Evolutionary conservation across 2,797 vertebrate species (phyloP), one percentile per base, ranked within the genome.

Genomic region (Chaetodon trifasciatus): DNA sequence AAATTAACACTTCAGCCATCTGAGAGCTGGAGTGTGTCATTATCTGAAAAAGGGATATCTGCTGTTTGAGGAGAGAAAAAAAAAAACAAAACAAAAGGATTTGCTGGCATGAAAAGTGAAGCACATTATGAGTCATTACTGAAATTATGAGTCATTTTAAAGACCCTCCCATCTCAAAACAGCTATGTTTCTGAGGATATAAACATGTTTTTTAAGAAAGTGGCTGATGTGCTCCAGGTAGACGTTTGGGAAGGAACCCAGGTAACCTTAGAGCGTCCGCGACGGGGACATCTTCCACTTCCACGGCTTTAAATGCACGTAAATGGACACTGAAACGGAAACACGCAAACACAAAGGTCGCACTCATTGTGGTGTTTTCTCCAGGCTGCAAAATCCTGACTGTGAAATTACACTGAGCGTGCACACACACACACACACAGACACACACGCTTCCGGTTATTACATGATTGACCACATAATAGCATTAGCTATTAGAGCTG

Each of bases 61-160:
- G 56, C 64, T 64, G 44, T 75, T 88, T 73, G 5, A 67, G 62
- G 4, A 70, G 13, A 44, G 42, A 8, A 2, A 44, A 13, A 44
- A 44, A 44, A 13, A 44, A 61, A 58, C 28, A 44, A 44, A 67
- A 63, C 52, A 69, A 74, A 52, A 42, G 16, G 57, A 69, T 49
- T 32, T 53, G 68, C 75, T 86, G 84, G 81, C 79, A 82, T 71
- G 21, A 83, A 79, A 67, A 82, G 62, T 32, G 42, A 81, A 81
- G 76, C 62, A 73, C 83, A 83, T 82, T 71, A 84, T 92, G 92
- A 90, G 83, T 92, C 91, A 93, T 86, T 85, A 82, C 88, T 90
- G 84, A 86, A 87, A 85, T 88, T 75, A 64, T 91, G 90, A 92
- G 88, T 92, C 89, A 90, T 87, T 81, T 88, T 24, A 81, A 60